These are phyloP conservation scores for Venturia canescens DNA, from an alignment of 1,140 invertebrate genomes.

Conservation along the genomic window DNA sequence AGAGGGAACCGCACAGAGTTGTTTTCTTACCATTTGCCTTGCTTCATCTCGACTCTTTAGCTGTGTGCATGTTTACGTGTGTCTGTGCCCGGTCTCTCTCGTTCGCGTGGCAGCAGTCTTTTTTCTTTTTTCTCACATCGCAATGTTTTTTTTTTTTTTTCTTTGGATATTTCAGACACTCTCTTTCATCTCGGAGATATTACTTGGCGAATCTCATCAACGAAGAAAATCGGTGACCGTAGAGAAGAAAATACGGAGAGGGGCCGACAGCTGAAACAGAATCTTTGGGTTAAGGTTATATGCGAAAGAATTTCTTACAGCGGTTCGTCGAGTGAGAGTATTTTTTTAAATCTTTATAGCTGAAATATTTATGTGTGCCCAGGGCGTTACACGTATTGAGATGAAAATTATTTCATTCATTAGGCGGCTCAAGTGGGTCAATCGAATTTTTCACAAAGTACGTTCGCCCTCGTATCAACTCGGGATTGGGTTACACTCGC, in stretches of 20 bases:
- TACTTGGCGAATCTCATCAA: slow-evolving; percentile 41
- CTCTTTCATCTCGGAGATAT: slow-evolving; percentile 35
- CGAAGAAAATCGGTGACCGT: slow-evolving; percentile 12
- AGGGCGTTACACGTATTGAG: no score
- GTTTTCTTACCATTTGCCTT: slow-evolving; percentile 55
- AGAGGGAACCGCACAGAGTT: slow-evolving; percentile 32
- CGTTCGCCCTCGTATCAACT: no score
- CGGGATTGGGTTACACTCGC: no score
- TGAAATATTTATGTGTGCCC: neutral
- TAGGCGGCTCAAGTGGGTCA: no score
- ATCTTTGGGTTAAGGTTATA: slow-evolving; percentile 2
- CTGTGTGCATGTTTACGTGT: no score
- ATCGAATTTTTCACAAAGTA: no score
- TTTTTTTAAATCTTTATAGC: neutral
- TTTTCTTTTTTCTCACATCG: slow-evolving; percentile 49
- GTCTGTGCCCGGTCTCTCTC: slow-evolving; percentile 46
- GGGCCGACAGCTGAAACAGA: neutral
- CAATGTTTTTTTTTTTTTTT: slow-evolving; percentile 47
- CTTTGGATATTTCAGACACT: neutral
- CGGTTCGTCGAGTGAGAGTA: no score
- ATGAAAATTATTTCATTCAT: no score
- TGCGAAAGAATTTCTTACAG: neutral
- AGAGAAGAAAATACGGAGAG: neutral
- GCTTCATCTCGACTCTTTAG: slow-evolving; percentile 64
- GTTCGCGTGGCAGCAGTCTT: slow-evolving; percentile 43